Evolutionary conservation across 2,797 vertebrate species (phyloP), one percentile per base, ranked within the genome.

Genomic region (Eospalax fontanierii): DNA sequence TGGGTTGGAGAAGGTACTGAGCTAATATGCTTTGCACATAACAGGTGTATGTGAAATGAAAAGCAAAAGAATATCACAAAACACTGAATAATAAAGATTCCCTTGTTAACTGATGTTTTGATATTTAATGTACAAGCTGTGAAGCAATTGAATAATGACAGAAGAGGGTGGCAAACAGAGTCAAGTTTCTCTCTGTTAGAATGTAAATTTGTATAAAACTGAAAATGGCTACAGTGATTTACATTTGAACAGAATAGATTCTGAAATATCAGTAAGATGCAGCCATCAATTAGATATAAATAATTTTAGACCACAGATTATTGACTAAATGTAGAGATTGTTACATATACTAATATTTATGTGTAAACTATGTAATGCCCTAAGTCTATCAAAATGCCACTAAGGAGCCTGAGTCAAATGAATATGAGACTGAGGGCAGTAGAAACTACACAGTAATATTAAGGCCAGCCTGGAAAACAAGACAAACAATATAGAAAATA

Each of bases 1-100:
- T 65, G 59, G 26, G 35, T 65, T 4, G 1, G 0, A 6, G 21
- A 38, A 38, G n/a, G 6, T 61, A 22, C 4, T 35, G 26, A 3
- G 5, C 28, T 65, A 65, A 82, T 16, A 18, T 28, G 30, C 38
- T 46, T 14, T 30, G 15, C 3, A 30, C 3, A 40, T 65, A 19
- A 46, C 6, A 46, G 40, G 19, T 46, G 14, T 40, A 7, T 28
- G 0, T 28, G 19, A 66, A 65, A 14, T 66, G 4, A 22, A 57
- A 63, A 82, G 1, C 35, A 63, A 83, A 46, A 4, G 1, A 63
- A 82, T 19, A 66, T 12, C 10, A 33, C 10, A 22, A 38, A 66
- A 30, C 28, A 4, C 40, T 9, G 38, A 38, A 15, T 81, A 28
- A 38, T 28, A 16, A 28, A 4, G 19, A 28, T 6, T 38, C 38